Base-by-base conservation (phyloP, 2,113 vertebrate genomes). In the Callospermophilus lateralis region DNA sequence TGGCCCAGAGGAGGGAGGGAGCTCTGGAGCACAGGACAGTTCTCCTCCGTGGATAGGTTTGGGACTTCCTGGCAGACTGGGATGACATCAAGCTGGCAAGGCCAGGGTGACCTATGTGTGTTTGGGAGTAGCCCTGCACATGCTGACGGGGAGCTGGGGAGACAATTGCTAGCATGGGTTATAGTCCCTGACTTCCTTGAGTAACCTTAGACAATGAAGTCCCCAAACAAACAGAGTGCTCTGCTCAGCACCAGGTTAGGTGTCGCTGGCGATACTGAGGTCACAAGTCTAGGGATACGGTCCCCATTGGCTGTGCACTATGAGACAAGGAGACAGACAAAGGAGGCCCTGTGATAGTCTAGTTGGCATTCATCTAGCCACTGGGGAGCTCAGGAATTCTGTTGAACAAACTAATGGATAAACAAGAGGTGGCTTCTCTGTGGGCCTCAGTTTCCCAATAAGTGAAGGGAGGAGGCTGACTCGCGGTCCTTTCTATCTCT, bases 41-140 rank as follows among this genome's bases (percentile, higher is more conserved):
- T 61, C 68, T 3, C 48, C 5, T 26, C 2, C 2, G 10, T 45
- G 6, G 39, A 10, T 0, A 0, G 39, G 32, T 4, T 0, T 30
- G 45, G 67, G 34, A 26, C 28, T 9, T 20, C 20, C 67, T 34
- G 16, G 34, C 4, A 76, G 39, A 48, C 13, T 8, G 72, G 16
- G 32, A 6, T 13, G 3, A 22, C 0, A 55, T 8, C 39, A 39
- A 8, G 0, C 10, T 22, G 63, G 19, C n/a, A 7, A 30, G 65
- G 20, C 16, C 39, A 34, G 68, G 39, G 10, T 1, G 30, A 28
- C 17, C 1, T 12, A 1, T 42, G 42, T 3, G 0, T 22, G 20
- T 73, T 26, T n/a, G 58, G 17, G 16, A 8, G 79, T 26, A 28
- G 16, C 5, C 37, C 39, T 30, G 13, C 12, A 20, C 10, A 11